Base-by-base conservation (phyloP, 2,888 invertebrate genomes). In the Cenopis cana region DNA sequence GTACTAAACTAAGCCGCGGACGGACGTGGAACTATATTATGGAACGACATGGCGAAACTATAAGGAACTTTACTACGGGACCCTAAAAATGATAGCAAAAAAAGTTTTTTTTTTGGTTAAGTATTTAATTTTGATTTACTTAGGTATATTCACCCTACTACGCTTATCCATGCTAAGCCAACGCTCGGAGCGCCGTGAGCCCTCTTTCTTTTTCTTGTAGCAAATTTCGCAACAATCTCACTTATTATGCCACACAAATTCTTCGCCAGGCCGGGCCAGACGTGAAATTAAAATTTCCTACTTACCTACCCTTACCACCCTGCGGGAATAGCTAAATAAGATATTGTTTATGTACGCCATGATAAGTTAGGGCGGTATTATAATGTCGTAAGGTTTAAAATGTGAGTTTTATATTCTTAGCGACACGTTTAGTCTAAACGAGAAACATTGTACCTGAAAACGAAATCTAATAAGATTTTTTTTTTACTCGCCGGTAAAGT, bases 211-310 rank as follows among this genome's bases (percentile, higher is more conserved):
- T 93, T 93, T 92, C 93, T 93, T 91, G 92, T 92, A 93, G 88
- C 93, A 93, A 93, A 93, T 92, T 93, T 93, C 90, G 93, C 93
- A 93, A 93, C 93, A 93, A 93, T 93, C 93, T 93, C 91, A 93
- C 93, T 93, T 93, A 93, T 93, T 93, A 93, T 93, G 93, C 93
- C 93, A 93, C 93, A 93, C 93, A 93, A 93, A 93, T 93, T 93
- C 91, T 89, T 89, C 86, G 85, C 89, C 89, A 87, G 88, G 87
- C 86, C 86, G 85, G 87, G 86, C 85, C 83, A 89, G 89, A 91
- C 90, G 88, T 89, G 90, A 93, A 93, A 93, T 93, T 93, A 93
- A 93, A 93, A 93, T 93, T 93, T 92, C 88, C 91, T 88, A 90
- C 90, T 89, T 88, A 88, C 90, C 90, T 87, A 83, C 87, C 84